phyloP scores from a whole-genome alignment of 2,888 invertebrate species.

The Colletes collaris region DNA sequence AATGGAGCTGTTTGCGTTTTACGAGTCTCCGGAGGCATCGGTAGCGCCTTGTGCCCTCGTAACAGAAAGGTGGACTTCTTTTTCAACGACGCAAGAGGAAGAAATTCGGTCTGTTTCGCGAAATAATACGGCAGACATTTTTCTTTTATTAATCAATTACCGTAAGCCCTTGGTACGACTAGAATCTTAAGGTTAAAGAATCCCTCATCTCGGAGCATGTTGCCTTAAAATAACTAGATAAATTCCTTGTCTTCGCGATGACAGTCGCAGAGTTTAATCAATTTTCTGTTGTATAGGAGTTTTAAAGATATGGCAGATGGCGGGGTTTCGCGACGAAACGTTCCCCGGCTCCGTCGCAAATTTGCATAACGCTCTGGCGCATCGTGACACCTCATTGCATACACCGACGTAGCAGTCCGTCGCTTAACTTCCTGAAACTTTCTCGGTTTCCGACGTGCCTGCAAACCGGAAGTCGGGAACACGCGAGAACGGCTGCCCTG shows the following conservation, averaged over 20 bases:
- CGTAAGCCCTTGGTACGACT: too few species aligned
- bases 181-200: too few species aligned
- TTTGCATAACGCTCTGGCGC: conserved; percentile 1
- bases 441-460: not conserved
- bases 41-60: not conserved
- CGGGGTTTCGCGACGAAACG: not conserved
- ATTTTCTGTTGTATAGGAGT: too few species aligned
- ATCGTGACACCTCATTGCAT: conserved; percentile 8
- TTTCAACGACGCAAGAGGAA: too few species aligned
- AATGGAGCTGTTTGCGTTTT: not conserved
- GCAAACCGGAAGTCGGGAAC: not conserved
- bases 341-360: not conserved
- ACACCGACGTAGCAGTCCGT: not conserved
- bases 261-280: too few species aligned
- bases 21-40: not conserved
- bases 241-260: too few species aligned
- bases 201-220: too few species aligned
- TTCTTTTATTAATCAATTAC: too few species aligned
- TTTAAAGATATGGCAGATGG: too few species aligned
- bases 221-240: too few species aligned
- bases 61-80: not conserved
- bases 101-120: too few species aligned
- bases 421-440: conserved; percentile 14
- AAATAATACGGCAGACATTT: not conserved
- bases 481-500: not conserved